Evolutionary conservation across 2,888 invertebrate species (phyloP).

Genomic region (Orthosia incerta): DNA sequence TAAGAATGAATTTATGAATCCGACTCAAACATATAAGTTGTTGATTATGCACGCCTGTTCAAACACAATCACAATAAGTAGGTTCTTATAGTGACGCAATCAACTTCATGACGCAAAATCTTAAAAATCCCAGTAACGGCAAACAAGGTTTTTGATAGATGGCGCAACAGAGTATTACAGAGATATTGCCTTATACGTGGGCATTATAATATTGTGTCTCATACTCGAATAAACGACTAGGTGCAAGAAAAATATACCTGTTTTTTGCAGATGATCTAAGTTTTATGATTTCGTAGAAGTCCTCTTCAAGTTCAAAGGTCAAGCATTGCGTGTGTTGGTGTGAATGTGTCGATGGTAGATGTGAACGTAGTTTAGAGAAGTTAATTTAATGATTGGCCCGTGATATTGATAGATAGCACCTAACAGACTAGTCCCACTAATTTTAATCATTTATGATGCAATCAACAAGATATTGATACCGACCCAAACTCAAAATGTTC

Average conservation of each 20-base stretch:
- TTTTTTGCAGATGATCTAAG: constrained; percentile 32
- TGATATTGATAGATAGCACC: not conserved
- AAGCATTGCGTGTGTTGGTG: constrained; percentile 14
- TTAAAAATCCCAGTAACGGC: constrained; percentile 37
- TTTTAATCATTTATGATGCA: not conserved
- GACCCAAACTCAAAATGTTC: constrained; percentile 17
- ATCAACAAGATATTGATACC: constrained; percentile 4
- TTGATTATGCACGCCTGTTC: constrained; percentile 17
- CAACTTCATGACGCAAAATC: constrained; percentile 47
- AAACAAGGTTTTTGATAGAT: constrained; percentile 55
- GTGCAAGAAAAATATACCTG: not conserved
- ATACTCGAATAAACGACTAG: not conserved
- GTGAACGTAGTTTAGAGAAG: not conserved
- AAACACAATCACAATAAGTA: constrained; percentile 18
- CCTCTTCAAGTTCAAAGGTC: constrained; percentile 41
- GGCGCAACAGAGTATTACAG: constrained; percentile 45
- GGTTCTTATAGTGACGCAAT: constrained; percentile 41
- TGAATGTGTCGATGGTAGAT: constrained; percentile 11
- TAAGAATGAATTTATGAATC: not conserved
- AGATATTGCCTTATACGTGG: constrained; percentile 7
- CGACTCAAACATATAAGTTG: constrained; percentile 1
- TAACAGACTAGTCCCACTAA: not conserved
- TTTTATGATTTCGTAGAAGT: constrained; percentile 10
- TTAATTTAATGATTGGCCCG: constrained; percentile 4
- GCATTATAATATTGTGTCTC: constrained; percentile 11